Conservation (phyloP, 2,888 invertebrate genomes). For the Hirtodrosophila histrioides region DNA sequence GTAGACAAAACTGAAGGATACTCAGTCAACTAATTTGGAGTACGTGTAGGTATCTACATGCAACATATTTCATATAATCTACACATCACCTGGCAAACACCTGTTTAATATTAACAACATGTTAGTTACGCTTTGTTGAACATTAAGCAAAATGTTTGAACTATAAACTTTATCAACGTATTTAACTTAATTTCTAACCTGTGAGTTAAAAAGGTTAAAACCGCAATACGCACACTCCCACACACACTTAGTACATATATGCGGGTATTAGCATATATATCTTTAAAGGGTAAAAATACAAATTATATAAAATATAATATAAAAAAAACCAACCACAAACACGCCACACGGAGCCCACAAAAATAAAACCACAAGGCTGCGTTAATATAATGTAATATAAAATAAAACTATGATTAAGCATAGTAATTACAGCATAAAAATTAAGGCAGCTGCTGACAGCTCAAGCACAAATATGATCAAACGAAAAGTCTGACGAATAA, state of each 20-base stretch:
- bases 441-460: constrained; percentile 4
- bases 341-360: constrained; percentile 18
- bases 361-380: constrained; percentile 16
- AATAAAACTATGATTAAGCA: constrained; percentile 40
- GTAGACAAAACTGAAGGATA: too few species aligned
- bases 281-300: constrained; percentile 26
- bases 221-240: constrained; percentile 1
- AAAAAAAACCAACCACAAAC: constrained; percentile 34
- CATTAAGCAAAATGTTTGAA: neutral
- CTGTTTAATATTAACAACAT: neutral
- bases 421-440: constrained; percentile 23
- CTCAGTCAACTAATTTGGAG: too few species aligned
- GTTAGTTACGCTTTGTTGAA: neutral
- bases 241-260: neutral
- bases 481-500: neutral
- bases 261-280: constrained; percentile 13
- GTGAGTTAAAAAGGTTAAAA: constrained; percentile 2
- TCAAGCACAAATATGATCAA: neutral
- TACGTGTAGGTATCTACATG: too few species aligned
- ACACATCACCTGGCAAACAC: too few species aligned
- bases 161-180: constrained; percentile 1
- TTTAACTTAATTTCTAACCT: constrained; percentile 9
- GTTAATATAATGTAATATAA: neutral
- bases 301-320: neutral
- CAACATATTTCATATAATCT: too few species aligned